Conservation (phyloP, 2,113 vertebrate genomes). For the Micronycteris hirsuta region DNA sequence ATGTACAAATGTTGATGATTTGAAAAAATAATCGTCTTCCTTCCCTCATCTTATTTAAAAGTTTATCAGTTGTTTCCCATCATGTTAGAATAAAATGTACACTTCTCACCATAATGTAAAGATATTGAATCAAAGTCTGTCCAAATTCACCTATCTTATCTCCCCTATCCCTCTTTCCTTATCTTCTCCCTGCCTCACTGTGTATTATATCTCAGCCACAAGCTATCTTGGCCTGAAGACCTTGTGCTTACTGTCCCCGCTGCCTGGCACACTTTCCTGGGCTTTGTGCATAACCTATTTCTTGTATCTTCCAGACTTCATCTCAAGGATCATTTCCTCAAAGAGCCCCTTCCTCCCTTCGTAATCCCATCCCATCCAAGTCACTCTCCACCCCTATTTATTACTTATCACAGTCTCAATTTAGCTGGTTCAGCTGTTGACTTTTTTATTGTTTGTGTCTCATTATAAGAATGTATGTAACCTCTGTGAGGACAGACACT, state of each 20-base stretch:
- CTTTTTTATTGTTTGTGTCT: neutral
- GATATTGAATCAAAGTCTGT: neutral
- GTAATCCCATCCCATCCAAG: neutral
- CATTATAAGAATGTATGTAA: too few relatives aligned
- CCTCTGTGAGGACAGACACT: neutral
- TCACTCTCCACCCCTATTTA: neutral
- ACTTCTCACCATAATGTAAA: neutral
- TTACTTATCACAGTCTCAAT: neutral
- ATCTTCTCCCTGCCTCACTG: accelerated
- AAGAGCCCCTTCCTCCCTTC: neutral
- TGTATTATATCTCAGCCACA: neutral
- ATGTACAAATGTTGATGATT: neutral
- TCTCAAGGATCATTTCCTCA: neutral
- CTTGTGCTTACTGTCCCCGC: neutral
- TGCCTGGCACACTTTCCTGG: neutral
- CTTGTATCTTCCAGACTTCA: neutral
- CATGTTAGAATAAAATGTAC: neutral
- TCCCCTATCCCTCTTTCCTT: neutral
- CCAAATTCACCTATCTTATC: neutral
- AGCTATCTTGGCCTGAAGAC: neutral
- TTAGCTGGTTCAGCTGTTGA: neutral
- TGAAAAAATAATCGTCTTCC: neutral
- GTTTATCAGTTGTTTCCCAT: neutral
- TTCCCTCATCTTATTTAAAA: neutral
- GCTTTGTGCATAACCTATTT: neutral